Conservation (phyloP, 2,797 vertebrate genomes). For the Urophycis tenuis region DNA sequence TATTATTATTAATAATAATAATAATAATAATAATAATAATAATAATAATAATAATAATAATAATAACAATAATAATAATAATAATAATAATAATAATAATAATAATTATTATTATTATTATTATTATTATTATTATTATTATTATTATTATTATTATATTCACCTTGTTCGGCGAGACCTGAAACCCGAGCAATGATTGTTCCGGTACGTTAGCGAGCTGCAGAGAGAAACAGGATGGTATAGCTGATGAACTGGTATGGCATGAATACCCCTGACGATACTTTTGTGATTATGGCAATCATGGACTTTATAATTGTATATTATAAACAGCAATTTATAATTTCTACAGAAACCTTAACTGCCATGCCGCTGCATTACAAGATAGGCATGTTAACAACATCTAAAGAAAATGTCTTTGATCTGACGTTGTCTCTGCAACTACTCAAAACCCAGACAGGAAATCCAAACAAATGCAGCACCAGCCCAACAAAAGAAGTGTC, state of each 20-base stretch:
- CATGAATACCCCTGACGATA: slow-evolving; percentile 45
- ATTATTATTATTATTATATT: too few species aligned
- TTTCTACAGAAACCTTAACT: slow-evolving; percentile 37
- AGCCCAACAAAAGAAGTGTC: background rate
- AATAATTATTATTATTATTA: too few species aligned
- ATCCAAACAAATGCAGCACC: background rate
- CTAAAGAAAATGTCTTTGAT: background rate
- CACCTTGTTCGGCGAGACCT: too few species aligned
- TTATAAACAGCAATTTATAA: slow-evolving; percentile 39
- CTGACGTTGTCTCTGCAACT: background rate
- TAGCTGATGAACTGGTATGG: slow-evolving; percentile 26
- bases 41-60: too few species aligned
- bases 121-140: too few species aligned
- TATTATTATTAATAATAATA: too few species aligned
- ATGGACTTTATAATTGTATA: slow-evolving; percentile 18
- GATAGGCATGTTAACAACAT: background rate
- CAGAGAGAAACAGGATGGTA: slow-evolving; percentile 11
- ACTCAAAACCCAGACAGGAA: background rate
- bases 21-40: too few species aligned
- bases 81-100: too few species aligned
- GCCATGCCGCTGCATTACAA: slow-evolving; percentile 19
- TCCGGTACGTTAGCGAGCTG: too few species aligned
- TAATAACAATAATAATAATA: too few species aligned
- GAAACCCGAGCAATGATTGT: too few species aligned
- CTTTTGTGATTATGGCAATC: slow-evolving; percentile 39